These are phyloP conservation scores for Capitulum mitella DNA, from an alignment of 2,888 invertebrate species.

Conservation along the genomic window DNA sequence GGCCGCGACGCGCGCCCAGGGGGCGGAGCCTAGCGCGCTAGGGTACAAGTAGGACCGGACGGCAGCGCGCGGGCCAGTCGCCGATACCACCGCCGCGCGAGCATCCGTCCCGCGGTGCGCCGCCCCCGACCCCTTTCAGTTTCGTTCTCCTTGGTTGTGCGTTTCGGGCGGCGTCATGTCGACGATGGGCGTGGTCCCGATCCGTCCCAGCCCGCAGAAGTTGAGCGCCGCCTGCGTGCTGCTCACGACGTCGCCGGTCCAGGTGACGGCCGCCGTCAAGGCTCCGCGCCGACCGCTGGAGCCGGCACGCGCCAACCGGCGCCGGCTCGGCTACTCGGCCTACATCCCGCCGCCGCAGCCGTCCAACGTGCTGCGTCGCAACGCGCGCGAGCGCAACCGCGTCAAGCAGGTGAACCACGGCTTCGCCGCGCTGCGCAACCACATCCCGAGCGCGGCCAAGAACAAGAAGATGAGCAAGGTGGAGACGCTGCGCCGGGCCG, in stretches of 20 bases:
- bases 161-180: conserved; percentile 31
- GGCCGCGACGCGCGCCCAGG: not conserved
- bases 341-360: conserved; percentile 50
- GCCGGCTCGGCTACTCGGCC: conserved; percentile 32
- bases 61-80: conserved; percentile 27
- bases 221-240: conserved; percentile 30
- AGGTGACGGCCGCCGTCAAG: not conserved
- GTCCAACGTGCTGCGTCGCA: conserved; percentile 79
- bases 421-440: conserved; percentile 80
- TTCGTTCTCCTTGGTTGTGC: not conserved
- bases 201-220: conserved; percentile 35
- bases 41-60: conserved; percentile 32
- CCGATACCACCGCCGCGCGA: conserved; percentile 11
- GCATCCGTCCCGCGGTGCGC: not conserved
- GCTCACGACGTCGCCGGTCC: conserved; percentile 30
- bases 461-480: conserved; percentile 43
- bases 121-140: too few species aligned
- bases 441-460: conserved; percentile 58
- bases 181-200: conserved; percentile 33
- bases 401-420: conserved; percentile 93
- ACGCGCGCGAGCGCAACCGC: conserved; percentile 87
- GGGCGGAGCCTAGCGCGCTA: conserved; percentile 28
- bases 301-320: conserved; percentile 27
- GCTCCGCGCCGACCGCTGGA: not conserved
- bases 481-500: conserved; percentile 77